These are phyloP conservation scores for Leptogaster cylindrica DNA, from an alignment of 2,888 invertebrate species.

Conservation along the genomic window DNA sequence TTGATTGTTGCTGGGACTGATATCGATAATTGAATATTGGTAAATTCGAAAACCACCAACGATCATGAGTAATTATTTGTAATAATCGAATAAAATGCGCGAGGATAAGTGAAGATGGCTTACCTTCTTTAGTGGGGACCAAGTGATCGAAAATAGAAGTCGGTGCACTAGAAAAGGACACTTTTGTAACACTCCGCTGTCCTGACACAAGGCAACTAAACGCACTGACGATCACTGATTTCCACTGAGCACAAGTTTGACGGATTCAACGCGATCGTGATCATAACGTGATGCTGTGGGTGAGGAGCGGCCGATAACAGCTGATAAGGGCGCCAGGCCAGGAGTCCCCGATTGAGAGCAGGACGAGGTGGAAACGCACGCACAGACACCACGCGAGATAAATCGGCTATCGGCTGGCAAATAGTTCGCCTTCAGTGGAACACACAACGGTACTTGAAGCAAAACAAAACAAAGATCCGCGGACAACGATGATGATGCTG, in stretches of 20 bases:
- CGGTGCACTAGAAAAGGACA: too few relatives aligned
- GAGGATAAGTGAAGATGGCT: too few relatives aligned
- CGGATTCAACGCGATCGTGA: neutral
- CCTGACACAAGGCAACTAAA: too few relatives aligned
- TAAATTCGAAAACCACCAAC: too few relatives aligned
- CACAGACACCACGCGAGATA: slow-evolving; percentile 2
- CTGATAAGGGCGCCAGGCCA: neutral
- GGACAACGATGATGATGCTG: neutral
- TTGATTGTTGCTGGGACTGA: too few relatives aligned
- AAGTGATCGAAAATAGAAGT: too few relatives aligned
- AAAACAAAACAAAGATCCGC: slow-evolving; percentile 15
- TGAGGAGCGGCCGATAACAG: slow-evolving; percentile 5
- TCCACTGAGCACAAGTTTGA: neutral
- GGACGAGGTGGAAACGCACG: neutral
- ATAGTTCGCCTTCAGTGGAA: slow-evolving; percentile 6
- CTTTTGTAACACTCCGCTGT: too few relatives aligned
- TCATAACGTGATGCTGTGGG: neutral
- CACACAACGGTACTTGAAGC: slow-evolving; percentile 23
- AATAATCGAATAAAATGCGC: too few relatives aligned
- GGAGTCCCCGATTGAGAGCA: neutral
- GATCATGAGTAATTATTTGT: too few relatives aligned
- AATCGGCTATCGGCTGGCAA: slow-evolving; percentile 13
- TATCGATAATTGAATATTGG: too few relatives aligned
- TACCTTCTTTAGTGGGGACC: too few relatives aligned
- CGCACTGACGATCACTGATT: neutral